Base-by-base conservation (phyloP, 2,888 invertebrate genomes). In the Rotaria socialis region DNA sequence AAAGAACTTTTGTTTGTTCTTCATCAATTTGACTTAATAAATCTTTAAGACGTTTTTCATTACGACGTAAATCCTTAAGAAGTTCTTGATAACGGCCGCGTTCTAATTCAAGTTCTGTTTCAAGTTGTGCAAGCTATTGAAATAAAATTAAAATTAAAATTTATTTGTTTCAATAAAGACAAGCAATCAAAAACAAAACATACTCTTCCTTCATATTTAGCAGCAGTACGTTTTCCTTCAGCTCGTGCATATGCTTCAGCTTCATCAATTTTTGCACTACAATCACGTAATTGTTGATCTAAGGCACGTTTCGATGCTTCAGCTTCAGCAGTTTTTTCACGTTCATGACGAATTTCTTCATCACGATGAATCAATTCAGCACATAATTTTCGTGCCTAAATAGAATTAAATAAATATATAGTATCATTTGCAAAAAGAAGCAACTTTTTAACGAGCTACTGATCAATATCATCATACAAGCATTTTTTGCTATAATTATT, bases 321-420 rank as follows among this genome's bases (percentile, higher is more conserved):
- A 11, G 84, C 16, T 84, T 87, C 87, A n/a, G 60, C 47, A 52
- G 56, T 58, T 35, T 67, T 55, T 84, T 87, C 87, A 27, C 84
- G 85, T 58, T 87, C 87, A 84, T 87, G 87, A 60, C 87, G 80
- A 43, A 87, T 50, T 27, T 87, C 87, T 56, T 87, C 87, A 22
- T 85, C 87, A 52, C 84, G 85, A 60, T 67, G 85, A 41, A 87
- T 55, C 47, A 87, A 35, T 43, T 67, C 74, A 22, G 55, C 80
- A 35, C 60, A 60, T 1, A 87, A 60, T 43, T 58, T 85, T 67
- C 87, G 47, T 84, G 85, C 84, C 87, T 87, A 55, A 35, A 86
- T 16, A 75, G 14, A 58, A 55, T 52, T 52, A 3, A 52, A 52
- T 52, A 16, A 52, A 16, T 16, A 52, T 35, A 3, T 52, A 16